These are phyloP conservation scores for Scylla paramamosain DNA, from an alignment of 1,140 invertebrate genomes.

Conservation along the genomic window DNA sequence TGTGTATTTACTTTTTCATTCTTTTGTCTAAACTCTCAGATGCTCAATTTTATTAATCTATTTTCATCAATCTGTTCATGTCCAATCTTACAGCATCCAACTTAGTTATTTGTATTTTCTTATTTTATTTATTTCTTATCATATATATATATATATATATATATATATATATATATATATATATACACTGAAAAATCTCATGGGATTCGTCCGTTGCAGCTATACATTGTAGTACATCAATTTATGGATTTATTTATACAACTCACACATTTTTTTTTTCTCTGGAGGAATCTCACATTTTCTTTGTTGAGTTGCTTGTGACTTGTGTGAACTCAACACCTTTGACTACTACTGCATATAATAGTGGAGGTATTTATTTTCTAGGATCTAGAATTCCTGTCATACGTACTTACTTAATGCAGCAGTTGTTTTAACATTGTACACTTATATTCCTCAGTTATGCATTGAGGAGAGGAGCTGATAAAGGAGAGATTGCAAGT, in stretches of 20 bases:
- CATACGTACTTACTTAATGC: neutral
- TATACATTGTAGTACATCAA: neutral
- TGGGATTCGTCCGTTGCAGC: neutral
- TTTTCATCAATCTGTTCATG: neutral
- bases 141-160: constrained; percentile 32
- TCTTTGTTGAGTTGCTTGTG: neutral
- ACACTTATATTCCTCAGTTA: neutral
- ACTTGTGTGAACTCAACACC: neutral
- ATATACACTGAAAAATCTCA: neutral
- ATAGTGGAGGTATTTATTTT: neutral
- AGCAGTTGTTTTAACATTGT: neutral
- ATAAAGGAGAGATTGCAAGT: no score
- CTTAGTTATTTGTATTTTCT: neutral
- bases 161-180: constrained; percentile 32
- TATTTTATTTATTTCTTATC: neutral
- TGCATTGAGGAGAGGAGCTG: neutral
- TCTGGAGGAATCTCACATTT: neutral
- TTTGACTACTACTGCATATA: neutral
- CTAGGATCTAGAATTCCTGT: neutral
- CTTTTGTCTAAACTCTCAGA: neutral
- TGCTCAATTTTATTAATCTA: neutral
- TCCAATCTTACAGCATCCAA: neutral
- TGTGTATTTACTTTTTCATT: neutral
- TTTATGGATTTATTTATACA: neutral
- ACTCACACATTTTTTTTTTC: neutral